Evolutionary conservation across 2,797 vertebrate genomes (phyloP).

Genomic region (Bothrops alternatus): DNA sequence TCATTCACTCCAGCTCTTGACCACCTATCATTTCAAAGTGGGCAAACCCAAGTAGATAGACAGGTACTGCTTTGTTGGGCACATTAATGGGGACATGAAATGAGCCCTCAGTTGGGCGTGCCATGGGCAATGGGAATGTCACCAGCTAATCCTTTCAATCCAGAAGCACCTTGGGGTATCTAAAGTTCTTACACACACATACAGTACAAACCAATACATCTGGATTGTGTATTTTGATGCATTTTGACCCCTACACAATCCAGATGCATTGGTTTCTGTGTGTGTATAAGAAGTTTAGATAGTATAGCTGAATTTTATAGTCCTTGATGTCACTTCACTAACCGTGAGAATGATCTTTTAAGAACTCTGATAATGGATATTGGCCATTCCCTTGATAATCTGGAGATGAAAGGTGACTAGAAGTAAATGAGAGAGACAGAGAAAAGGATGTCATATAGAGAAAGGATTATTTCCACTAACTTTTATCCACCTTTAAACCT

Average conservation of each 20-base stretch:
- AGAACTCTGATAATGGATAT: background rate
- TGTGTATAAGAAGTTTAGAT: background rate
- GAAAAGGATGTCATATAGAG: background rate
- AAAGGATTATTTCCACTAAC: background rate
- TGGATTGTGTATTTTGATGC: background rate
- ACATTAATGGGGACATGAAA: background rate
- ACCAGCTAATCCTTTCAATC: background rate
- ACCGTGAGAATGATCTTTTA: background rate
- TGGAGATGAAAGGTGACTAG: background rate
- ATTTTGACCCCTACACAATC: background rate
- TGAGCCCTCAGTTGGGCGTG: background rate
- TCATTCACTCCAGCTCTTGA: background rate
- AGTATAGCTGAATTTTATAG: background rate
- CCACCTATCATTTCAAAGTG: background rate
- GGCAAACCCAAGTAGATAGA: background rate
- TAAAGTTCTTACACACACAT: background rate
- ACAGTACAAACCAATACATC: background rate
- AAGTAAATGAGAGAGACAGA: background rate
- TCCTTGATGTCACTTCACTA: background rate
- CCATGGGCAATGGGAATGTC: background rate
- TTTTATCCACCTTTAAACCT: background rate
- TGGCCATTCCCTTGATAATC: background rate
- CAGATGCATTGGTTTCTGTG: background rate
- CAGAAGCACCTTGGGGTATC: background rate
- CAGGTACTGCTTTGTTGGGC: background rate